Evolutionary conservation across 1,140 invertebrate species (phyloP).

Genomic region (Drosophila biarmipes): DNA sequence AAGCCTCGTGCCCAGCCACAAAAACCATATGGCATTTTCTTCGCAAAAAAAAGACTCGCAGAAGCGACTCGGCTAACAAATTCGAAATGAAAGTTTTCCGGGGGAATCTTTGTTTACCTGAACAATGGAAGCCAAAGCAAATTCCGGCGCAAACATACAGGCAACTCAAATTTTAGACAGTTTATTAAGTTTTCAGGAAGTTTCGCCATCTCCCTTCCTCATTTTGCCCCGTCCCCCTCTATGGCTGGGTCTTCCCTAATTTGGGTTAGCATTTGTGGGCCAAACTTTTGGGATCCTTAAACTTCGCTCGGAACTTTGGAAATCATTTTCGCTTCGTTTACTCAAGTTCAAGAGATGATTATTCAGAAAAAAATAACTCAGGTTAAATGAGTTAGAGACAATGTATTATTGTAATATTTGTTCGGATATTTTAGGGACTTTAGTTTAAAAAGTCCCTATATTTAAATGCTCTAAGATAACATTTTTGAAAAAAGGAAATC

Average conservation of each 20-base stretch:
- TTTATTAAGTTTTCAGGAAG: constrained; percentile 37
- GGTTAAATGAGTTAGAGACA: neutral
- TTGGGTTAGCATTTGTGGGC: constrained; percentile 21
- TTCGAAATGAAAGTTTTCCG: constrained; percentile 27
- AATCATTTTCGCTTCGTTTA: constrained; percentile 39
- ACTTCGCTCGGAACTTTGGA: constrained; percentile 17
- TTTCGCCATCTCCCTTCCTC: neutral
- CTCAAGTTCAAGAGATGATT: constrained; percentile 2
- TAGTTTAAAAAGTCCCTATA: too few species aligned
- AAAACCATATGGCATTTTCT: constrained; percentile 4
- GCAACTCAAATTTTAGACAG: constrained; percentile 43
- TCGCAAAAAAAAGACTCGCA: neutral
- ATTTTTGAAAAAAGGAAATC: too few species aligned
- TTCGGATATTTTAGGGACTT: neutral
- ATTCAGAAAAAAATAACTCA: neutral
- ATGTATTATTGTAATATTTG: neutral
- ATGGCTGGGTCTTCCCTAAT: constrained; percentile 13
- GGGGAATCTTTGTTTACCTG: constrained; percentile 32
- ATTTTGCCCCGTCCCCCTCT: neutral
- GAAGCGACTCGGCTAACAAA: constrained; percentile 17
- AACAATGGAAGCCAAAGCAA: constrained; percentile 42
- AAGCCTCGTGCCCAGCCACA: neutral
- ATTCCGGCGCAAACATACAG: constrained; percentile 21
- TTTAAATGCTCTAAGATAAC: too few species aligned
- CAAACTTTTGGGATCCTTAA: constrained; percentile 16